Evolutionary conservation across 2,113 vertebrate genomes (phyloP).

Genomic region (Oplegnathus fasciatus): DNA sequence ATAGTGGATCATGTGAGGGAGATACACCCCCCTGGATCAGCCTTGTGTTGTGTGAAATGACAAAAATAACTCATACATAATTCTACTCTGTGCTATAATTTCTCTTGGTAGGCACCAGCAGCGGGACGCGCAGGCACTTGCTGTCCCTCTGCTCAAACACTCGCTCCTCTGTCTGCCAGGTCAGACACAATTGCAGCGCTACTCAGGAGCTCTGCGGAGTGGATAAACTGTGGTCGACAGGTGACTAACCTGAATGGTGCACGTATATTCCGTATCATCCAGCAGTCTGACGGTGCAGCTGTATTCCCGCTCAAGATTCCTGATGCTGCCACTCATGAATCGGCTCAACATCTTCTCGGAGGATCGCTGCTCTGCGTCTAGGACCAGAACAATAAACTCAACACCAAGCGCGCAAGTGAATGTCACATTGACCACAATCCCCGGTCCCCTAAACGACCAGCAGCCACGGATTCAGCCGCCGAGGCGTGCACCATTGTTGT

Average conservation of each 20-base stretch:
- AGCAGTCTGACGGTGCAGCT: constrained; percentile 96
- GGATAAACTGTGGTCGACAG: constrained; percentile 57
- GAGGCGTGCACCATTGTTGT: constrained; percentile 75
- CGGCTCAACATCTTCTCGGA: constrained; percentile 96
- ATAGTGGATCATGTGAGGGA: constrained; percentile 9
- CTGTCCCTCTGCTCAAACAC: constrained; percentile 37
- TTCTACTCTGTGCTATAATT: neutral
- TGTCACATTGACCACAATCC: constrained; percentile 81
- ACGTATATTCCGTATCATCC: constrained; percentile 97
- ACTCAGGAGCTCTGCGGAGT: neutral
- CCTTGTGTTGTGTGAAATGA: neutral
- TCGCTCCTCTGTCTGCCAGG: constrained; percentile 43
- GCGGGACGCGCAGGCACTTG: constrained; percentile 52
- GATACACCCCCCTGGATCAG: neutral
- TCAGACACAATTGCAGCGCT: constrained; percentile 60
- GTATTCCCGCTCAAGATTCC: constrained; percentile 96
- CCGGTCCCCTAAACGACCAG: constrained; percentile 63
- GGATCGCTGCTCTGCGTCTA: constrained; percentile 77
- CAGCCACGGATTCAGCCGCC: constrained; percentile 64
- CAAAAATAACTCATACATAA: neutral
- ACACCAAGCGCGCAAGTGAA: constrained; percentile 70
- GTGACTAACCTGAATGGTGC: constrained; percentile 93
- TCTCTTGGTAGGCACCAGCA: constrained; percentile 33
- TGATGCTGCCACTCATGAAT: constrained; percentile 96
- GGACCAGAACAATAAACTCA: constrained; percentile 85